A percentile compares a stretch with the other conserved stretches of the same genome.
phyloP scores from a whole-genome alignment of 2,888 invertebrate genomes.

The Pharmacophagus antenor region DNA sequence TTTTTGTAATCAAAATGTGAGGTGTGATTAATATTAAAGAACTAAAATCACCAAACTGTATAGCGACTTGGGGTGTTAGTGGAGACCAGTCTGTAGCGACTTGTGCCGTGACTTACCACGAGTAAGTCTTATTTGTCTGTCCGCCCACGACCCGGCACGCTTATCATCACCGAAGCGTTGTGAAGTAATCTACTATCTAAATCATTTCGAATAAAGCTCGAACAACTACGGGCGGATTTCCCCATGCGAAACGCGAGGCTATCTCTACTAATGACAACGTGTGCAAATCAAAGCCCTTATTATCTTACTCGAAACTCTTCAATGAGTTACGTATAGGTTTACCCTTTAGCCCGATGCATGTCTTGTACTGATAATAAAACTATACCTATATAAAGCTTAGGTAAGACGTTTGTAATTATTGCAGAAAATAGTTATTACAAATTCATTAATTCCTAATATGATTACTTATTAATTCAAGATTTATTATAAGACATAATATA shows the following conservation, averaged over 20 bases:
- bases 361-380: background rate
- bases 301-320: constrained; percentile 5
- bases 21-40: too few relatives aligned
- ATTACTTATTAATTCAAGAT: too few relatives aligned
- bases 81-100: constrained; percentile 1
- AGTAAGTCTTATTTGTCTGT: constrained; percentile 28
- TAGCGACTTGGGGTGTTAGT: background rate
- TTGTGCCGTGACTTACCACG: constrained; percentile 27
- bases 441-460: too few relatives aligned
- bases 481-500: too few relatives aligned
- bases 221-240: constrained; percentile 1
- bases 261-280: constrained; percentile 8
- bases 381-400: background rate
- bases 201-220: constrained; percentile 15
- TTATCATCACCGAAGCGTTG: constrained; percentile 30
- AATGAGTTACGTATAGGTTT: background rate
- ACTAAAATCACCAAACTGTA: background rate
- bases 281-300: constrained; percentile 15
- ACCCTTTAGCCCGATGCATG: background rate
- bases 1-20: too few relatives aligned
- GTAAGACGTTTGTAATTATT: too few relatives aligned
- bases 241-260: background rate
- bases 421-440: too few relatives aligned
- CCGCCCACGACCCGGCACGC: constrained; percentile 32
- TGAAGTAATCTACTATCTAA: constrained; percentile 25